Conservation (phyloP, 2,113 vertebrate species). For the Nanorana parkeri region DNA sequence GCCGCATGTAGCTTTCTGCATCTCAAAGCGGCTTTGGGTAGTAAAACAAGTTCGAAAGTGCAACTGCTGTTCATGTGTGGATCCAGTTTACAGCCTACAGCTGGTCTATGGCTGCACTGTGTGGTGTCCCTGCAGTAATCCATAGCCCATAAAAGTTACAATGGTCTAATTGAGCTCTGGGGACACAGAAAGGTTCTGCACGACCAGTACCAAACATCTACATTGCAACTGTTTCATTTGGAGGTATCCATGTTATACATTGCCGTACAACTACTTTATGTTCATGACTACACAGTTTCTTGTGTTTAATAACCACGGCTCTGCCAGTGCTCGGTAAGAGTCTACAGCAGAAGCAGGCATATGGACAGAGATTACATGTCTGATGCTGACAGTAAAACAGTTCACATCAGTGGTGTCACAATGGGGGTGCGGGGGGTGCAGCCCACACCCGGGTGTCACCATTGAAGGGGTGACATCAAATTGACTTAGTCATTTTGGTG, state of each 20-base stretch:
- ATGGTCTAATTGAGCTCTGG: conserved; percentile 44
- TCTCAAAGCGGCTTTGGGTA: conserved; percentile 38
- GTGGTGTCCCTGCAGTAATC: conserved; percentile 45
- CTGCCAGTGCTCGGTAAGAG: background rate
- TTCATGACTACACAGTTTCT: conserved; percentile 4
- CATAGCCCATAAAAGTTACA: conserved; percentile 39
- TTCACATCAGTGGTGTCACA: too few species aligned
- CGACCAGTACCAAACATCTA: conserved; percentile 24
- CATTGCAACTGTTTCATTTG: conserved; percentile 27
- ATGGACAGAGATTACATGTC: background rate
- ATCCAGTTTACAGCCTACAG: conserved; percentile 55
- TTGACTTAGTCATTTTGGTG: too few species aligned
- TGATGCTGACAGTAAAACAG: too few species aligned
- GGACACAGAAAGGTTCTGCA: conserved; percentile 20
- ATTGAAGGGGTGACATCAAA: too few species aligned
- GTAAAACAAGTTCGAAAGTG: conserved; percentile 56
- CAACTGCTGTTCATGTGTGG: conserved; percentile 48
- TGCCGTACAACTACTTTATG: conserved; percentile 10
- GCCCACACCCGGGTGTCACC: too few species aligned
- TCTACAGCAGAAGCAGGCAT: background rate
- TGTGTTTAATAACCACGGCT: background rate
- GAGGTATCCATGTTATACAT: background rate
- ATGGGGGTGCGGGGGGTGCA: too few species aligned
- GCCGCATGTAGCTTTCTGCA: conserved; percentile 9
- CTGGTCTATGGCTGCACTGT: conserved; percentile 44